These are phyloP conservation scores for Philantomba maxwellii DNA, from an alignment of 2,113 vertebrate species.

Conservation along the genomic window DNA sequence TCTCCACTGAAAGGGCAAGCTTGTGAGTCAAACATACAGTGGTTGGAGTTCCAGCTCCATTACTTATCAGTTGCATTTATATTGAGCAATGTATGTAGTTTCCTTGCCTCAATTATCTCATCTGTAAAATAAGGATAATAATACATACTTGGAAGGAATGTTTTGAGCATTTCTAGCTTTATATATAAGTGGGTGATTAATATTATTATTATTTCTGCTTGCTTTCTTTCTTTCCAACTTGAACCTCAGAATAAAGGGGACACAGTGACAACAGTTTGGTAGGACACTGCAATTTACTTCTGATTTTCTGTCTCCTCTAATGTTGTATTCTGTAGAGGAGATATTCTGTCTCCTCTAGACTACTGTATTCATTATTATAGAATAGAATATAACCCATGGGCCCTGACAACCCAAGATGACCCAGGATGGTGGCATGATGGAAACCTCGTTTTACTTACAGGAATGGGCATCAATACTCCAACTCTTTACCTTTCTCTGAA, in stretches of 20 bases:
- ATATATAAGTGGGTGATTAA: background rate
- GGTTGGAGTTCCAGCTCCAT: background rate
- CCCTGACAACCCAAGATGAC: background rate
- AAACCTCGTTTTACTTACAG: background rate
- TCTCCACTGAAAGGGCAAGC: background rate
- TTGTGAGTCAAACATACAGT: background rate
- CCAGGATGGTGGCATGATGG: background rate
- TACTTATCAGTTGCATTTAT: background rate
- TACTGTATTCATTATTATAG: background rate
- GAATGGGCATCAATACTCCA: no score
- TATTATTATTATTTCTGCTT: conserved; percentile 5
- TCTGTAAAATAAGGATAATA: conserved; percentile 9
- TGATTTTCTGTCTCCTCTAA: background rate
- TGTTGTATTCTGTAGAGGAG: background rate
- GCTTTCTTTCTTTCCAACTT: background rate
- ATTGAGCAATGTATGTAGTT: background rate
- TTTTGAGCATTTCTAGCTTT: conserved; percentile 8
- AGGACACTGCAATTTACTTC: background rate
- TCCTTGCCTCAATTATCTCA: background rate
- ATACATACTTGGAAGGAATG: background rate
- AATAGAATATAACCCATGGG: background rate
- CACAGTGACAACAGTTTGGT: background rate
- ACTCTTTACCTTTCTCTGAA: background rate
- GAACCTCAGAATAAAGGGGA: background rate
- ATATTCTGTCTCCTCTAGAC: background rate